Conservation (phyloP, 2,888 invertebrate genomes). For the Orthonevra nobilis region DNA sequence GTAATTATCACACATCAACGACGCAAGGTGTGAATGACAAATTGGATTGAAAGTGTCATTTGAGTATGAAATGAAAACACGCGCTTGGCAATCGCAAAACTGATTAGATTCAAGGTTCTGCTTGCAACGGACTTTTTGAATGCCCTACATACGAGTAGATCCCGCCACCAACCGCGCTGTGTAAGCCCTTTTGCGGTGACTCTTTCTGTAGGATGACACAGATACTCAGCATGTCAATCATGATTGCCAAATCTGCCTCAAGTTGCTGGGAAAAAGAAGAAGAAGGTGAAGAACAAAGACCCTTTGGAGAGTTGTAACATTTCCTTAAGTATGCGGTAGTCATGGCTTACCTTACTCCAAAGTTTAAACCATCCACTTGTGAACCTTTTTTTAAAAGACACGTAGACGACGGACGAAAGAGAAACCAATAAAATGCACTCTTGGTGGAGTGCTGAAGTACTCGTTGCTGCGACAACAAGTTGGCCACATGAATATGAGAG, state of each 20-base stretch:
- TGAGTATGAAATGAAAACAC: constrained; percentile 43
- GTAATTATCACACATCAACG: constrained; percentile 33
- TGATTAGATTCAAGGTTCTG: constrained; percentile 25
- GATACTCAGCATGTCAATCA: constrained; percentile 35
- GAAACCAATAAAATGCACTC: constrained; percentile 50
- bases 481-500: constrained; percentile 21
- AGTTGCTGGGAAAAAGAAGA: constrained; percentile 2
- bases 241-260: constrained; percentile 34
- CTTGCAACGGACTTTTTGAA: not conserved
- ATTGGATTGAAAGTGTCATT: constrained; percentile 32
- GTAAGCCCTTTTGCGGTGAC: constrained; percentile 7
- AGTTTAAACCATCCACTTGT: constrained; percentile 43
- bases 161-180: too few relatives aligned
- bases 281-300: not conserved
- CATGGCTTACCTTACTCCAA: constrained; percentile 22
- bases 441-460: constrained; percentile 13
- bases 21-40: constrained; percentile 35
- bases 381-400: constrained; percentile 27
- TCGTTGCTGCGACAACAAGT: constrained; percentile 43
- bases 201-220: not conserved
- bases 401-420: constrained; percentile 10
- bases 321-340: constrained; percentile 22
- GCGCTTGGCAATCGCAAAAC: constrained; percentile 23
- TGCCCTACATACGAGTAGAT: constrained; percentile 40
- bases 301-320: constrained; percentile 35